phyloP scores from a whole-genome alignment of 2,797 vertebrate species.

The Gallinago solitaria region DNA sequence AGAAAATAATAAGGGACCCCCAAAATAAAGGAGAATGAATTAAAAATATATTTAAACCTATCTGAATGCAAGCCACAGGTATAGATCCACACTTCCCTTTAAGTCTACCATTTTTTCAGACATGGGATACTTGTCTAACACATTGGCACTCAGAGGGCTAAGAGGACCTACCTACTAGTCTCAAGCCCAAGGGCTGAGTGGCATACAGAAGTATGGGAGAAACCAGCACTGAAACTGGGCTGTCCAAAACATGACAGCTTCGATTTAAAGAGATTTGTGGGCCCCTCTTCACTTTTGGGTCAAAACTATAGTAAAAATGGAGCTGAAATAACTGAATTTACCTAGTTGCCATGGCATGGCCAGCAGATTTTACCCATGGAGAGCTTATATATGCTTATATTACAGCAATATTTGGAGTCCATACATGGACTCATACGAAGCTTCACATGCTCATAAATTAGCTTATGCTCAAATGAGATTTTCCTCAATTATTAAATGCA shows the following conservation, averaged over 20 bases:
- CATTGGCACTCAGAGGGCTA: not conserved
- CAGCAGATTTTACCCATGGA: not conserved
- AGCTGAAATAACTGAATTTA: not conserved
- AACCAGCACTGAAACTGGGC: not conserved
- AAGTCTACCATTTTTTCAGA: not conserved
- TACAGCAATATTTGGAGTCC: not conserved
- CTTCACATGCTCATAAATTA: not conserved
- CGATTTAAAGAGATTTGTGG: not conserved
- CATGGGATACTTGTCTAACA: not conserved
- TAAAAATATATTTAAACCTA: not conserved
- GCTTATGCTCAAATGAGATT: constrained; percentile 18
- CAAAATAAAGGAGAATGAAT: not conserved
- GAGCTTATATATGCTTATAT: not conserved
- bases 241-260: not conserved
- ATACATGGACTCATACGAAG: not conserved
- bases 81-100: not conserved
- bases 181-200: not conserved
- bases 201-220: not conserved
- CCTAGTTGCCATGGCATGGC: not conserved
- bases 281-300: not conserved
- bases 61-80: not conserved
- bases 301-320: not conserved
- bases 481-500: constrained; percentile 9
- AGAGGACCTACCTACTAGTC: not conserved
- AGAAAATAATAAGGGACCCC: not conserved